Evolutionary conservation across 2,797 vertebrate genomes (phyloP).

Genomic region (Avahi laniger): DNA sequence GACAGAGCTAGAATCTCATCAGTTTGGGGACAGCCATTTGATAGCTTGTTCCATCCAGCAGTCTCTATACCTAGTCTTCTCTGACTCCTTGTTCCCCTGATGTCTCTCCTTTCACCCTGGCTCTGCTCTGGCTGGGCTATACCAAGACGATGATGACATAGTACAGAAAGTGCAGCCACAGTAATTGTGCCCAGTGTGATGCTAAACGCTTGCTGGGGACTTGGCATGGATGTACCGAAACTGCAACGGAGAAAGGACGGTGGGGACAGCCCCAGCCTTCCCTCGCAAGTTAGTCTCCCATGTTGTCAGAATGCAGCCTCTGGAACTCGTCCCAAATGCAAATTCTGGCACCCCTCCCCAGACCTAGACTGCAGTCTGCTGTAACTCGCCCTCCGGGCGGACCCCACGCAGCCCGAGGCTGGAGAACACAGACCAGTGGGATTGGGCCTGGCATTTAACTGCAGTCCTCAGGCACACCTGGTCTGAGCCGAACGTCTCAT

Average conservation of each 20-base stretch:
- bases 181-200: not conserved
- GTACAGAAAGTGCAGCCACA: not conserved
- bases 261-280: not conserved
- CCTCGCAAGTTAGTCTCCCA: not conserved
- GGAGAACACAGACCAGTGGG: not conserved
- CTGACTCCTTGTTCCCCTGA: not conserved
- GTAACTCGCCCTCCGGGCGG: not conserved
- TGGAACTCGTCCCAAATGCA: not conserved
- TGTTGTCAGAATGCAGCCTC: not conserved
- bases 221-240: not conserved
- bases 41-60: no score
- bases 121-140: not conserved
- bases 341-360: not conserved
- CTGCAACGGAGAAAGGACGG: not conserved
- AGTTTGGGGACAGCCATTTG: not conserved
- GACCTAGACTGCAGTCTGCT: no score
- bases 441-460: not conserved
- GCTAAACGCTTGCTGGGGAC: not conserved
- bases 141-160: no score
- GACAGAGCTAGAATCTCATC: no score
- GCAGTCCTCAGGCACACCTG: not conserved
- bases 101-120: not conserved
- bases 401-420: not conserved
- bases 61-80: not conserved
- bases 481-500: not conserved